Percentiles rank a stretch among this genome's conserved stretches.
phyloP scores from a whole-genome alignment of 1,140 invertebrate genomes.

The Octopus bimaculoides region DNA sequence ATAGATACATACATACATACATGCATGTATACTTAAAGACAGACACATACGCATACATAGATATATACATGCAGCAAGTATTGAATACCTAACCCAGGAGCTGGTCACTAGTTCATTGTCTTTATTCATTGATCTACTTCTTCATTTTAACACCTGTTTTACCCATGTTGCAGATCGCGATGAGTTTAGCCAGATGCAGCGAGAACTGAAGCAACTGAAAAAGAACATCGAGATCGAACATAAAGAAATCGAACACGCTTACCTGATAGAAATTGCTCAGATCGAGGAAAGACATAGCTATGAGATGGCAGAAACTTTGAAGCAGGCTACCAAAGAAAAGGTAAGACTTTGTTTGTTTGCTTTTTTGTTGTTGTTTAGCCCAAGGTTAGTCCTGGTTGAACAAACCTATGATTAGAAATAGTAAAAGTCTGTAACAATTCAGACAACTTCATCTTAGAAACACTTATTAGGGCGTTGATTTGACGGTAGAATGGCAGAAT shows the following conservation, averaged over 20 bases:
- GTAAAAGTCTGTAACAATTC: no score
- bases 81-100: no score
- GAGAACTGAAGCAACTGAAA: slow-evolving; percentile 8
- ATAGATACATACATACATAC: no score
- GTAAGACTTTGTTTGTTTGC: slow-evolving; percentile 7
- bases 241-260: slow-evolving; percentile 26
- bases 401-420: no score
- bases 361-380: background rate
- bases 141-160: background rate
- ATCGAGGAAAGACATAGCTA: slow-evolving; percentile 19
- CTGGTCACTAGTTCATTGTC: no score
- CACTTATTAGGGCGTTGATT: no score
- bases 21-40: no score
- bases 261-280: slow-evolving; percentile 22
- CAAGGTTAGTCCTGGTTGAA: no score
- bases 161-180: background rate
- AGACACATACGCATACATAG: no score
- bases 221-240: slow-evolving; percentile 21
- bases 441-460: no score
- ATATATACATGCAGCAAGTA: no score
- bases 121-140: background rate
- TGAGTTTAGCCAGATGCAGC: background rate
- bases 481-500: no score
- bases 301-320: slow-evolving; percentile 21
- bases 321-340: slow-evolving; percentile 22